Conservation (phyloP, 2,888 invertebrate genomes). For the Hemicrepidius hirtus region DNA sequence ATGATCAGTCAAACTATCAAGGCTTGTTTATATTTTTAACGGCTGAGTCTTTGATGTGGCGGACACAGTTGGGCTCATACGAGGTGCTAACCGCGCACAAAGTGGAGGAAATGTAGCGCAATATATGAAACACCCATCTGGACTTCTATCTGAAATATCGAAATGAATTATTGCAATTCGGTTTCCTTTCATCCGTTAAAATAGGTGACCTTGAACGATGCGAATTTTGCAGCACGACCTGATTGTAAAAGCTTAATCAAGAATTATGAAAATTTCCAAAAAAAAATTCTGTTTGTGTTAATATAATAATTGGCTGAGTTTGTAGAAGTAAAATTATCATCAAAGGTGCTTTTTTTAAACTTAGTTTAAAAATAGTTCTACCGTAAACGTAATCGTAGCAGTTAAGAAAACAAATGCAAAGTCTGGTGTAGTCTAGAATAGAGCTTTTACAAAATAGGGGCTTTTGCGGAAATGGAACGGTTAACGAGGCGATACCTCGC, state of each 20-base stretch:
- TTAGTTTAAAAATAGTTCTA: conserved; percentile 6
- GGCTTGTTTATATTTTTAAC: conserved; percentile 69
- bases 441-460: conserved; percentile 39
- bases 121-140: conserved; percentile 25
- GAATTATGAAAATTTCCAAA: no score
- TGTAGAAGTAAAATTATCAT: neutral
- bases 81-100: conserved; percentile 70
- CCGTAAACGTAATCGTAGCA: conserved; percentile 2
- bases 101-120: conserved; percentile 69
- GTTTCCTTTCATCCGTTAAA: conserved; percentile 40
- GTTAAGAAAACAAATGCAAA: conserved; percentile 28
- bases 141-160: conserved; percentile 29
- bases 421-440: conserved; percentile 14
- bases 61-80: conserved; percentile 69
- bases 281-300: no score
- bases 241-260: no score
- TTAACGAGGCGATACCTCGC: conserved; percentile 62
- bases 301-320: no score
- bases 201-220: conserved; percentile 6
- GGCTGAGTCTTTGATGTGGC: conserved; percentile 69
- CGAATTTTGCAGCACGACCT: neutral
- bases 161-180: conserved; percentile 49
- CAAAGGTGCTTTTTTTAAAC: neutral
- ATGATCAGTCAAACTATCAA: conserved; percentile 63
- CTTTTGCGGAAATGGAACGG: conserved; percentile 57